A percentile compares a stretch with the other conserved stretches of the same genome.
Conservation (phyloP, 1,140 invertebrate genomes). For the Pachypsylla venusta region DNA sequence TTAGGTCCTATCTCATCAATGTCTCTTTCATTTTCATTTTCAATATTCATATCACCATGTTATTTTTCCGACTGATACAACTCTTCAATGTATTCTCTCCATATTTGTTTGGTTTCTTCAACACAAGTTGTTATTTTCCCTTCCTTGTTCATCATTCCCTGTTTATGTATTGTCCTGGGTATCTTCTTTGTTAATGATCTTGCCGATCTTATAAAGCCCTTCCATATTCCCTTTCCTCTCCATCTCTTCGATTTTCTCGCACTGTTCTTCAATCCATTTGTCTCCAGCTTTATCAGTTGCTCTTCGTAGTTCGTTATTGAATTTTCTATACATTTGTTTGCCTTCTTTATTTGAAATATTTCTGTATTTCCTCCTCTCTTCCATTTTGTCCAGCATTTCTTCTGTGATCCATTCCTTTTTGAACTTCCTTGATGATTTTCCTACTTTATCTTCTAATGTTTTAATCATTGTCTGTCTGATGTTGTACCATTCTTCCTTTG, state of each 20-base stretch:
- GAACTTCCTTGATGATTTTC: too few species aligned
- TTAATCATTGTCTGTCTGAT: background rate
- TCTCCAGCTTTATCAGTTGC: background rate
- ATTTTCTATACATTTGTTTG: background rate
- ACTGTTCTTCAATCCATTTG: too few species aligned
- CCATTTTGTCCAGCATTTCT: background rate
- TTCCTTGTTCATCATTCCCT: background rate
- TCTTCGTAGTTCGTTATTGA: background rate
- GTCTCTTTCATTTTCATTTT: background rate
- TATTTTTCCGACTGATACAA: background rate
- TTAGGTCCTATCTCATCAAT: background rate
- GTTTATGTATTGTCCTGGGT: background rate
- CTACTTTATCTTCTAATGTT: background rate
- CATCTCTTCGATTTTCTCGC: background rate
- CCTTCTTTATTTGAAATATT: background rate
- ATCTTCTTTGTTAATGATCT: background rate
- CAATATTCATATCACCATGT: background rate
- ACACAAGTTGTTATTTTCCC: background rate
- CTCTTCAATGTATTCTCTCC: background rate
- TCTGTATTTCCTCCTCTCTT: background rate
- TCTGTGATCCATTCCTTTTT: background rate
- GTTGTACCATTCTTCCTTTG: background rate
- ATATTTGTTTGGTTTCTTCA: background rate
- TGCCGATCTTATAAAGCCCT: background rate
- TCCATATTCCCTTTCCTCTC: background rate